Evolutionary conservation across 2,888 invertebrate species (phyloP).

Genomic region (Eurytoma californica): DNA sequence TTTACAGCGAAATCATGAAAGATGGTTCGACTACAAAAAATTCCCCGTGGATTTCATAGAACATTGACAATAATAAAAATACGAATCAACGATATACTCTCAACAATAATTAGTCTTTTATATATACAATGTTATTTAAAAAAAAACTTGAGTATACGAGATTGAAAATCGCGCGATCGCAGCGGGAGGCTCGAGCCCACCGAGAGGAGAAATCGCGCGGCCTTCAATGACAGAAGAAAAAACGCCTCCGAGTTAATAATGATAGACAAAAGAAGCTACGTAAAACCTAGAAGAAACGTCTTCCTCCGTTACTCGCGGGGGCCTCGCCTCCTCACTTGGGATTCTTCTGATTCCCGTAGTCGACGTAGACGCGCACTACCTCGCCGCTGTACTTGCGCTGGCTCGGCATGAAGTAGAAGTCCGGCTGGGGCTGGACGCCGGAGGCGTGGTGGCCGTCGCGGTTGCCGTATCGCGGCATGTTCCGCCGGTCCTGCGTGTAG

Average conservation of each 20-base stretch:
- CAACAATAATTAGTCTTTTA: conserved; percentile 51
- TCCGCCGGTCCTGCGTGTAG: conserved; percentile 78
- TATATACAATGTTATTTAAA: conserved; percentile 49
- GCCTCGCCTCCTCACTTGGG: conserved; percentile 75
- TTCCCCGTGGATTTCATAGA: conserved; percentile 23
- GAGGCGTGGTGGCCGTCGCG: conserved; percentile 54
- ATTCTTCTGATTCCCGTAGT: conserved; percentile 82
- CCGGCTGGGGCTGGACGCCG: conserved; percentile 80
- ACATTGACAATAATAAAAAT: conserved; percentile 29
- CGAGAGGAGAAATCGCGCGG: conserved; percentile 10
- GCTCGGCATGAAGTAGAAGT: conserved; percentile 97
- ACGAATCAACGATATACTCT: conserved; percentile 49
- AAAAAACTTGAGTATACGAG: conserved; percentile 12
- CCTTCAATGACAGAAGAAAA: not conserved
- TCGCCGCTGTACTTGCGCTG: conserved; percentile 95
- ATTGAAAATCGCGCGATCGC: conserved; percentile 30
- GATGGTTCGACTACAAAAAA: conserved; percentile 23
- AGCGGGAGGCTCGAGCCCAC: not conserved
- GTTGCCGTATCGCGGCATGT: conserved; percentile 67
- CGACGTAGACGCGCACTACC: conserved; percentile 89
- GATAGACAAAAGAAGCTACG: conserved; percentile 4
- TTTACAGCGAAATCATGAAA: conserved; percentile 33
- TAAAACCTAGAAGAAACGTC: conserved; percentile 21
- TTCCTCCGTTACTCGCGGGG: conserved; percentile 1
- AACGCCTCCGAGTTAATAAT: conserved; percentile 16